phyloP scores from a whole-genome alignment of 2,113 vertebrate genomes.

The Tragulus kanchil region DNA sequence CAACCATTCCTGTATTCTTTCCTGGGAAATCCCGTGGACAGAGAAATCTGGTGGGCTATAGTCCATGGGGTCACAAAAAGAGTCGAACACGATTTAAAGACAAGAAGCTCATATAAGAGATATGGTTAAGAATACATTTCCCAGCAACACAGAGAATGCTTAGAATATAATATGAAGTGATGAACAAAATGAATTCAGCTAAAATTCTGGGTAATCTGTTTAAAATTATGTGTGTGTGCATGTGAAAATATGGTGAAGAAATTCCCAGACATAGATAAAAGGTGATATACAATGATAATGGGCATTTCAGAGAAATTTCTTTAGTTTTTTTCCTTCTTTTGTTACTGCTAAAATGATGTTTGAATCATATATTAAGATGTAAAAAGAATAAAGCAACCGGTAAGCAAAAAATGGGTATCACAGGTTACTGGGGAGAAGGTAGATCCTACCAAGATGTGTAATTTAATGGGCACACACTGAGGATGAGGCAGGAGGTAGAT shows the following conservation, averaged over 20 bases:
- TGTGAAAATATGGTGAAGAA: background rate
- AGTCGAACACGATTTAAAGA: background rate
- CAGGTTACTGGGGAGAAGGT: background rate
- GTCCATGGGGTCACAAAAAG: background rate
- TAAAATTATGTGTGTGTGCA: background rate
- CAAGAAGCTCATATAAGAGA: background rate
- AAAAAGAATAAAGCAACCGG: background rate
- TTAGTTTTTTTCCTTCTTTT: background rate
- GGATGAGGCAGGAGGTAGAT: background rate
- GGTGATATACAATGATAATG: background rate
- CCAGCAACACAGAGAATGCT: background rate
- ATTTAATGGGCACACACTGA: background rate
- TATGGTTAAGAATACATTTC: background rate
- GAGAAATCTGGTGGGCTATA: background rate
- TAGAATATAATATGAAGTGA: background rate
- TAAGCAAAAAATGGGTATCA: background rate
- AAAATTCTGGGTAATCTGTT: background rate
- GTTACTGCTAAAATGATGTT: background rate
- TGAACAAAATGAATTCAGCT: background rate
- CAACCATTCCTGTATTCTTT: background rate
- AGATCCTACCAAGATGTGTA: background rate
- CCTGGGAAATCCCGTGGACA: background rate
- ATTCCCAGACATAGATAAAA: background rate
- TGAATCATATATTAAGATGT: background rate
- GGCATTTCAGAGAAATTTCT: background rate